These are phyloP conservation scores for Rhynchonycteris naso DNA, from an alignment of 2,797 vertebrate genomes.

Conservation along the genomic window DNA sequence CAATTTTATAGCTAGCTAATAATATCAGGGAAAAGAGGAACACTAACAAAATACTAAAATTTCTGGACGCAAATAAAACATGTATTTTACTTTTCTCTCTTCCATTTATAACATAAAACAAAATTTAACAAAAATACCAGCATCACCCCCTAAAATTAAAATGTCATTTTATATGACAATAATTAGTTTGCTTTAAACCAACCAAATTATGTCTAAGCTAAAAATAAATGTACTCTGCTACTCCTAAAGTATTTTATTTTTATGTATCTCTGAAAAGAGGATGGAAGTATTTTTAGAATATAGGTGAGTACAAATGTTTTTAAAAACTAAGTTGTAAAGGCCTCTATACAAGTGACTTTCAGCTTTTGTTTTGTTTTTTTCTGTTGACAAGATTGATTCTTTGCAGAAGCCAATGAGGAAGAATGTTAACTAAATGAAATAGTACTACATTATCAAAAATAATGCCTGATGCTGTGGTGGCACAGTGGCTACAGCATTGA, in stretches of 20 bases:
- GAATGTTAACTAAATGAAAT: background rate
- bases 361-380: background rate
- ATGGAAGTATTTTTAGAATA: background rate
- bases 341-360: background rate
- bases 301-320: background rate
- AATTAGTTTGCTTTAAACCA: background rate
- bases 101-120: background rate
- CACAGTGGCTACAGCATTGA: too few species aligned
- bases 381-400: constrained; percentile 1
- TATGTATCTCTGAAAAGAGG: constrained; percentile 3
- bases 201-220: background rate
- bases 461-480: background rate
- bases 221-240: background rate
- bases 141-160: background rate
- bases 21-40: constrained; percentile 36
- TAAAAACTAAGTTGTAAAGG: background rate
- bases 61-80: background rate
- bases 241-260: constrained; percentile 1
- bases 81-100: background rate
- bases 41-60: constrained; percentile 15
- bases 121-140: constrained; percentile 28
- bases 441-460: background rate
- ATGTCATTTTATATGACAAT: constrained; percentile 12
- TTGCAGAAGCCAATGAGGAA: background rate
- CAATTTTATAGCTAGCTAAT: constrained; percentile 24